Evolutionary conservation across 2,113 vertebrate species (phyloP).

Genomic region (Lampris megalopsis): DNA sequence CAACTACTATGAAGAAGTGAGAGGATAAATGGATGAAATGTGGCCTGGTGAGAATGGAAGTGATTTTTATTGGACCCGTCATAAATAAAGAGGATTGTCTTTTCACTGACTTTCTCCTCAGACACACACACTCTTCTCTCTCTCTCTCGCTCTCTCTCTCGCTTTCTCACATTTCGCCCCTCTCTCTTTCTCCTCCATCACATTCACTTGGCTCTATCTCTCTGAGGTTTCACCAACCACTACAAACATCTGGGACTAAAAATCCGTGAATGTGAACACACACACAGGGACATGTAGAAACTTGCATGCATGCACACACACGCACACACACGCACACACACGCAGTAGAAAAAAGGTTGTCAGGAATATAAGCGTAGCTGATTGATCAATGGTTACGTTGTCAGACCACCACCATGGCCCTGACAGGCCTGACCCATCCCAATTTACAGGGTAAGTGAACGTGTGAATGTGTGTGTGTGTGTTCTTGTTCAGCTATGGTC

Average conservation of each 20-base stretch:
- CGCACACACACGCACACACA: no score
- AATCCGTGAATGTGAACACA: no score
- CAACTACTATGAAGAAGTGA: neutral
- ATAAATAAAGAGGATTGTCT: neutral
- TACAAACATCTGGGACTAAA: no score
- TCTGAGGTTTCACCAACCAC: no score
- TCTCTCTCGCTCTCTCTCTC: neutral
- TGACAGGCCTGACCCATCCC: neutral
- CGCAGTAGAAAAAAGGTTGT: no score
- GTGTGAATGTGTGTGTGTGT: constrained; percentile 9
- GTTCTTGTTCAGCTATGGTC: neutral
- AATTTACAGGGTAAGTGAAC: neutral
- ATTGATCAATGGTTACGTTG: no score
- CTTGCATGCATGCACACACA: no score
- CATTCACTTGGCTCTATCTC: no score
- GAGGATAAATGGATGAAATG: neutral
- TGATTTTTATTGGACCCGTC: neutral
- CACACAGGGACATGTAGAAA: no score
- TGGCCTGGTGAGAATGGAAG: neutral
- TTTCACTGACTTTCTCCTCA: neutral
- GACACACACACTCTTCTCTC: neutral
- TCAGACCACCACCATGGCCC: neutral
- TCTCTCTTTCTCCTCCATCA: neutral
- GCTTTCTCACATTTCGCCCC: neutral
- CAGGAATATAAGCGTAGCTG: no score